Conservation (phyloP, 2,888 invertebrate species). For the Pherbina coryleti region DNA sequence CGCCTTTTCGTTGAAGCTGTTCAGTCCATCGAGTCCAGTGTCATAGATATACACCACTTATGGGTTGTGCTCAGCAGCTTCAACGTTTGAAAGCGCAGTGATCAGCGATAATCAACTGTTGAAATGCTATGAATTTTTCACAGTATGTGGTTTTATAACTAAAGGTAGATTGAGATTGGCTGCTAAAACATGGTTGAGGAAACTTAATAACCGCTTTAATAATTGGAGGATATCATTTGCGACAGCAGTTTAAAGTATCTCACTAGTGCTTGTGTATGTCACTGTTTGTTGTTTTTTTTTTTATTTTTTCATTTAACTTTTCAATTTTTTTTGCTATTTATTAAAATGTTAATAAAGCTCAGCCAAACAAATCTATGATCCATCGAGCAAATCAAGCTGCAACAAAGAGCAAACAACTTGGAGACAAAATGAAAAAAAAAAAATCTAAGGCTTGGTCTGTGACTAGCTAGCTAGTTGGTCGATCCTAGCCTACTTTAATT, state of each 20-base stretch:
- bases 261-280: neutral
- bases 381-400: slow-evolving; percentile 17
- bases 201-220: slow-evolving; percentile 28
- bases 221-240: neutral
- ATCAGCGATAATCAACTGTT: slow-evolving; percentile 62
- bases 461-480: neutral
- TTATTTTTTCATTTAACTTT: neutral
- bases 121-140: slow-evolving; percentile 62
- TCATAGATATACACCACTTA: neutral
- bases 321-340: no score
- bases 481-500: neutral
- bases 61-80: neutral
- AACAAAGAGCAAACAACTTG: slow-evolving; percentile 1
- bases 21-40: neutral
- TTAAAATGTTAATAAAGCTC: no score
- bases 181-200: slow-evolving; percentile 21
- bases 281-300: neutral
- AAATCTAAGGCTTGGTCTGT: slow-evolving; percentile 10
- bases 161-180: slow-evolving; percentile 13
- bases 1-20: slow-evolving; percentile 1
- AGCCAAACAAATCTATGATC: neutral
- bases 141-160: slow-evolving; percentile 61
- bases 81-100: slow-evolving; percentile 26
- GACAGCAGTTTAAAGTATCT: neutral
- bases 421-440: neutral